Evolutionary conservation across 2,888 invertebrate species (phyloP).

Genomic region (Imbricaverruca yamaguchii): DNA sequence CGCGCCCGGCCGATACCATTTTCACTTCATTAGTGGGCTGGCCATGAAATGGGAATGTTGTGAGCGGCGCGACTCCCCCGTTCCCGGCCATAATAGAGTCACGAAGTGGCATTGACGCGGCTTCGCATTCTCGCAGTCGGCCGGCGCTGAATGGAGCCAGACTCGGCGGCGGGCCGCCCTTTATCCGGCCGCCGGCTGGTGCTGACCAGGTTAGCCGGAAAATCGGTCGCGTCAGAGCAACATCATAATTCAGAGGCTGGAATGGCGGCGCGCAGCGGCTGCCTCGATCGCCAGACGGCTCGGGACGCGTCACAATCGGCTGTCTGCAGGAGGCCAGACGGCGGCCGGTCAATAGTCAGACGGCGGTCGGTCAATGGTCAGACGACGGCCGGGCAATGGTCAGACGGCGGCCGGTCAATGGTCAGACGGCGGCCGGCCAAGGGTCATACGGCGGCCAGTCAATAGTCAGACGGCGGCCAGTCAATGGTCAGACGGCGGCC

Average conservation of each 20-base stretch:
- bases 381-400: too few relatives aligned
- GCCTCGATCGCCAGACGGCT: background rate
- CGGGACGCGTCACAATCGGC: background rate
- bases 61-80: background rate
- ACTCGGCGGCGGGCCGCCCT: background rate
- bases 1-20: background rate
- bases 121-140: background rate
- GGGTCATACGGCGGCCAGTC: too few relatives aligned
- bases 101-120: constrained; percentile 2
- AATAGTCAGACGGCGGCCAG: too few relatives aligned
- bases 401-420: too few relatives aligned
- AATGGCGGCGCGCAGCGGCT: background rate
- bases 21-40: constrained; percentile 18
- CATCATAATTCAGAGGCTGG: constrained; percentile 10
- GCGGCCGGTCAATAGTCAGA: too few relatives aligned
- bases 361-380: too few relatives aligned
- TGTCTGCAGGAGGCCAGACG: too few relatives aligned
- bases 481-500: too few relatives aligned
- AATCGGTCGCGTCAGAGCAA: background rate
- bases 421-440: too few relatives aligned
- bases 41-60: constrained; percentile 13
- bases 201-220: background rate
- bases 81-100: constrained; percentile 2
- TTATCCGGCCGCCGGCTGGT: background rate
- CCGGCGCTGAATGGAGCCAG: constrained; percentile 3